Evolutionary conservation across 2,113 vertebrate species (phyloP), one percentile per base, ranked within the genome.

Genomic region (Garra rufa): DNA sequence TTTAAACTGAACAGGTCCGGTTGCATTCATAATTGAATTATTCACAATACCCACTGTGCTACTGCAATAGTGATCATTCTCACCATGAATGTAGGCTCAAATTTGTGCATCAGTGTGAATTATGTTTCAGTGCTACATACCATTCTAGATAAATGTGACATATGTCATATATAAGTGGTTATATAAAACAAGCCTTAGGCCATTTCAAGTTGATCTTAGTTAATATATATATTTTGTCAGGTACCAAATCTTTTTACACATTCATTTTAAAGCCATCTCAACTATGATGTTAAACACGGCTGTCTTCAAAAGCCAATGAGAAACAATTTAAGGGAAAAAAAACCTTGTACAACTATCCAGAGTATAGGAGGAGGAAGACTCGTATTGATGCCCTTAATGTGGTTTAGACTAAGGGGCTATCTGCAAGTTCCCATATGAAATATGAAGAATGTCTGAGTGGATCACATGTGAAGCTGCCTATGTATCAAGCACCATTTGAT

Each of bases 171-270:
- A n/a, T 69, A 81, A 46, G 52, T 24, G 4, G 76, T 63, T 24
- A 21, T 34, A 55, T 44, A 74, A 46, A 63, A 76, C 71, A 78
- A 55, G 80, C 81, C 59, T 87, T 85, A 88, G 76, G 82, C 75
- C 86, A 65, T 85, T 88, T 83, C 76, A 41, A 81, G 76, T 70
- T 63, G 63, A 84, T 73, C 71, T 43, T 71, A 75, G 82, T 81
- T 8, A 79, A 81, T 85, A 84, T 2, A 84, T 2, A 83, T 77
- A 88, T 79, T 81, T 46, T 21, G 83, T 15, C 24, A 63, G 82
- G 13, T 75, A 75, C 15, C 44, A 80, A 41, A 26, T 46, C 81
- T 84, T 78, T 83, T 87, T 87, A 87, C 91, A 89, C 87, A 91
- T 91, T 93, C 86, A 89, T 81, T 76, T 88, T 48, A 78, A 85